Base-by-base conservation (phyloP, 2,797 vertebrate genomes). In the Chelmon rostratus region DNA sequence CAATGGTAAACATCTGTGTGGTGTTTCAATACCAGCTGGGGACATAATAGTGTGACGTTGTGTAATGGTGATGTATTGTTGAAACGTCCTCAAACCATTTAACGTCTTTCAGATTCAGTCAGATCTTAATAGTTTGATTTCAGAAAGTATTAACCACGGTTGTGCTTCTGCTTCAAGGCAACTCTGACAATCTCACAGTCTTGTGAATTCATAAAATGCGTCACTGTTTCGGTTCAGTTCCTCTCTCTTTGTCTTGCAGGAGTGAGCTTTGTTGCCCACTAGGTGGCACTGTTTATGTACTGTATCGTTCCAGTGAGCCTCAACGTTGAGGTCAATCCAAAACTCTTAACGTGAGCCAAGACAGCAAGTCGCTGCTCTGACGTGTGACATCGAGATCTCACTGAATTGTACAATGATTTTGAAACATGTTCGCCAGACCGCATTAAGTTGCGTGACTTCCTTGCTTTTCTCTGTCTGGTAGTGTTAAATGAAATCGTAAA, bases 101-200 rank as follows among this genome's bases (percentile, higher is more conserved):
- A 83, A 76, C 90, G 78, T 87, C 85, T 52, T 84, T 78, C 72
- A 13, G 79, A 86, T 78, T 83, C 77, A 87, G 57, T 83, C 65
- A 16, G 19, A 82, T 69, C 69, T 79, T 56, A 64, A 83, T 31
- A 70, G 67, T 28, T 82, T 86, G 71, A 76, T 81, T 64, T 86
- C 71, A 73, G 76, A 82, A 65, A 87, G 82, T 86, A 88, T 91
- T 91, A 91, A 92, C 85, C 78, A 81, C 52, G 11, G 58, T 35
- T 86, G 65, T 82, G 70, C 83, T 89, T 87, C 76, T 84, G 81
- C 83, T 82, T 87, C 50, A 75, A 72, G 74, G 71, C 75, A 85
- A 86, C 80, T 81, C 70, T 83, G 90, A 92, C 91, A 92, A 91
- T 92, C 89, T 84, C 69, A n/a, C 57, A 78, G 76, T 82, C 31